These are phyloP conservation scores for Tipula vernalis DNA, from an alignment of 2,888 invertebrate genomes.

Conservation along the genomic window DNA sequence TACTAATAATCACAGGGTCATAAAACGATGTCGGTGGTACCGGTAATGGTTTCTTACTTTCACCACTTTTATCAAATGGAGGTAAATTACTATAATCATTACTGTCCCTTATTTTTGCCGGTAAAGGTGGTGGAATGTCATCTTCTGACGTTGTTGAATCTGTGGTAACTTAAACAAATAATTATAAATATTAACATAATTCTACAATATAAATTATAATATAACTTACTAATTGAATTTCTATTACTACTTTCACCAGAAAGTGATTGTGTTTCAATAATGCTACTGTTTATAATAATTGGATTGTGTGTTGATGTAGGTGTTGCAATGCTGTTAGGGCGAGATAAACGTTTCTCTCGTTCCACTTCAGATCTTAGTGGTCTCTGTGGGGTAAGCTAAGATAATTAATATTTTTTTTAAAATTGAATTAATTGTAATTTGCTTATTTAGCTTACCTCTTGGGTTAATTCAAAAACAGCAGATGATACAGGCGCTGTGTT, in stretches of 20 bases:
- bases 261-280: constrained; percentile 29
- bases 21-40: constrained; percentile 29
- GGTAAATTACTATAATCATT: constrained; percentile 31
- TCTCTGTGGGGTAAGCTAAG: constrained; percentile 69
- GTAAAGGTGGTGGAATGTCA: constrained; percentile 59
- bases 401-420: not conserved
- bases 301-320: constrained; percentile 36
- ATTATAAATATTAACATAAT: constrained; percentile 12
- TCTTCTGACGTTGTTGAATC: constrained; percentile 68
- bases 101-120: constrained; percentile 47
- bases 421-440: not conserved
- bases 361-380: constrained; percentile 74
- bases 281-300: constrained; percentile 22
- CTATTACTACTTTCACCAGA: constrained; percentile 47
- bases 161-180: constrained; percentile 48
- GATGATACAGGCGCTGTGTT: constrained; percentile 27
- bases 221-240: constrained; percentile 52
- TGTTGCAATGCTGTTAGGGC: constrained; percentile 43
- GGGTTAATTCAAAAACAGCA: constrained; percentile 57
- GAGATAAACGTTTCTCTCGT: constrained; percentile 62
- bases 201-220: not conserved
- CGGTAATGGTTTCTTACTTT: constrained; percentile 18
- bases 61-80: constrained; percentile 12
- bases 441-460: constrained; percentile 49
- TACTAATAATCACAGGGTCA: constrained; percentile 30